A percentile compares a stretch with the other conserved stretches of the same genome.
Evolutionary conservation across 2,797 vertebrate genomes (phyloP).

Genomic region (Notolabrus celidotus): DNA sequence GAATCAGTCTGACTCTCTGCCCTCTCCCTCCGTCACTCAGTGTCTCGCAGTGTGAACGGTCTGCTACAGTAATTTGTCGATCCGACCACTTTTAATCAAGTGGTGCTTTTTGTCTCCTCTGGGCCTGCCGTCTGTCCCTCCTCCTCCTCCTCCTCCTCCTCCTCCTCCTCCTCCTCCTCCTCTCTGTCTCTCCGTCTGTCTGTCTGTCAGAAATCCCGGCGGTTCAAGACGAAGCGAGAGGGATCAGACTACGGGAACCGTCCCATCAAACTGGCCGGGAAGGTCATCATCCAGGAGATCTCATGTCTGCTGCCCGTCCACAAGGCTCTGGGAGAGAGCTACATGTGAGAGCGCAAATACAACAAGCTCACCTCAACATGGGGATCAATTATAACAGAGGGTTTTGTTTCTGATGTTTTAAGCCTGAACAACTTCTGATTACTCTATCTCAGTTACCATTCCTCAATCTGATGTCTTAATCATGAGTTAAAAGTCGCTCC

Average conservation of each 20-base stretch:
- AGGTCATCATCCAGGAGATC: conserved; percentile 97
- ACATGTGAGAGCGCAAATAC: conserved; percentile 89
- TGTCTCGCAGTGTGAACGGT: conserved; percentile 44
- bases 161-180: not conserved
- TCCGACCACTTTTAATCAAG: conserved; percentile 71
- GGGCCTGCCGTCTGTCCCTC: conserved; percentile 25
- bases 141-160: not conserved
- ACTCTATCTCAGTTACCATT: too few relatives aligned
- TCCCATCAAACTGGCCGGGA: conserved; percentile 95
- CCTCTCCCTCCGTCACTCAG: not conserved
- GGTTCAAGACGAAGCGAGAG: conserved; percentile 96
- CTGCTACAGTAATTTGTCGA: conserved; percentile 31
- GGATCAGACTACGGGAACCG: conserved; percentile 88
- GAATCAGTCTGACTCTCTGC: not conserved
- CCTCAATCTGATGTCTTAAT: too few relatives aligned
- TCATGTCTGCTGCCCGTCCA: conserved; percentile 95
- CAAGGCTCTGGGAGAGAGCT: conserved; percentile 93
- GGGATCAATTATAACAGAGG: too few relatives aligned
- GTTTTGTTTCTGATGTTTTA: too few relatives aligned
- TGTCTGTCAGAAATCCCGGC: conserved; percentile 91
- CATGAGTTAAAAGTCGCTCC: too few relatives aligned
- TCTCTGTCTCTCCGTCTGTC: conserved; percentile 13
- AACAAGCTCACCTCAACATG: too few relatives aligned
- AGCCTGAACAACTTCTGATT: too few relatives aligned
- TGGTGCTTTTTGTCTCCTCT: conserved; percentile 59